phyloP scores from a whole-genome alignment of 1,140 invertebrate species.

The Agraylea sexmaculata region DNA sequence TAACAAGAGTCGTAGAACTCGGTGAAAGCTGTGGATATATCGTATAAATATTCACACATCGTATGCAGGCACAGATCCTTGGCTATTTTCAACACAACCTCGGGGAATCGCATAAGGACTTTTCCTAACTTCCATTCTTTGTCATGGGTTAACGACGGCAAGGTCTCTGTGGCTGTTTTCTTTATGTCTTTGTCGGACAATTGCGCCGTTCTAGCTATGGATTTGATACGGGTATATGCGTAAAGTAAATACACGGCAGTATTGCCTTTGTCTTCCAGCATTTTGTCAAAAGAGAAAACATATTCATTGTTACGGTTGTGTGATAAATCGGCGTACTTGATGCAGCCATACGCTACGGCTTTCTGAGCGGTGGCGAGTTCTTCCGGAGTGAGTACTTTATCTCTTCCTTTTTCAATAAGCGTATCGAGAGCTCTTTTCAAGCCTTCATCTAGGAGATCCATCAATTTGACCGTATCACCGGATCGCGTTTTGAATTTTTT shows the following conservation, averaged over 20 bases:
- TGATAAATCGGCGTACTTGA: constrained; percentile 95
- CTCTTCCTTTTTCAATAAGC: constrained; percentile 80
- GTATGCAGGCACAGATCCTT: constrained; percentile 80
- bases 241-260: constrained; percentile 97
- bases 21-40: constrained; percentile 81
- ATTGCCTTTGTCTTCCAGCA: constrained; percentile 98
- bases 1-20: constrained; percentile 99
- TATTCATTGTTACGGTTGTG: constrained; percentile 93
- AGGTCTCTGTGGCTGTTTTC: constrained; percentile 41
- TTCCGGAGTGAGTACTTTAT: constrained; percentile 71
- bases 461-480: constrained; percentile 86
- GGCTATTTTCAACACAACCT: constrained; percentile 72
- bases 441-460: constrained; percentile 91
- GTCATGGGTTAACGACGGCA: constrained; percentile 68
- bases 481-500: constrained; percentile 99
- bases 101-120: constrained; percentile 73
- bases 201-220: constrained; percentile 71
- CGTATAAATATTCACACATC: constrained; percentile 93
- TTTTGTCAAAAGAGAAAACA: constrained; percentile 98
- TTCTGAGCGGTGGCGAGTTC: constrained; percentile 79
- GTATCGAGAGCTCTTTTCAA: constrained; percentile 74
- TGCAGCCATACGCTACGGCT: constrained; percentile 94
- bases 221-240: constrained; percentile 86
- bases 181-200: constrained; percentile 42
- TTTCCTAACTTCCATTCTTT: constrained; percentile 95